phyloP scores from a whole-genome alignment of 2,113 vertebrate genomes.

The Cavia aperea region DNA sequence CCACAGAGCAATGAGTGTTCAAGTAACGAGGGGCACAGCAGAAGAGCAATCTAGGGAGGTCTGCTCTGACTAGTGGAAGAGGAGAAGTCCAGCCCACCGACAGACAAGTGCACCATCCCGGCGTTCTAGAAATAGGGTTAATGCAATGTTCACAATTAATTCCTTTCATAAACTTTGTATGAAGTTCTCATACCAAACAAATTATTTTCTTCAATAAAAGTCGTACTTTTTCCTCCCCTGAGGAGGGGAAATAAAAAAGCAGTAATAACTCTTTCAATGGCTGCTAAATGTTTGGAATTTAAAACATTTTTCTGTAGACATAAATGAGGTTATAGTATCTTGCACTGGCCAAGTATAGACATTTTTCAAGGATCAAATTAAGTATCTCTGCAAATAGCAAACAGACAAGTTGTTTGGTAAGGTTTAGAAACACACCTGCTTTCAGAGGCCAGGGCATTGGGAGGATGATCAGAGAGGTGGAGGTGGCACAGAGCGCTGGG shows the following conservation, averaged over 20 bases:
- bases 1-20: slow-evolving; percentile 47
- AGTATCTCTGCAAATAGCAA: slow-evolving; percentile 34
- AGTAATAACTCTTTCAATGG: slow-evolving; percentile 18
- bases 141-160: slow-evolving; percentile 21
- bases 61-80: slow-evolving; percentile 36
- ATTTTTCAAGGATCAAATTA: slow-evolving; percentile 41
- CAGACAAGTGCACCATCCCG: background rate
- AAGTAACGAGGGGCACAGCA: slow-evolving; percentile 57
- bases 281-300: slow-evolving; percentile 26
- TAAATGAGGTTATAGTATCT: background rate
- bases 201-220: slow-evolving; percentile 18
- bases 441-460: background rate
- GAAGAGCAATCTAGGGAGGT: slow-evolving; percentile 43
- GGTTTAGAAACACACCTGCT: background rate
- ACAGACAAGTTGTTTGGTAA: background rate
- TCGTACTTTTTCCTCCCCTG: background rate
- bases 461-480: background rate
- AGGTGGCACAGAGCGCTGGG: background rate
- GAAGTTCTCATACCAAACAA: slow-evolving; percentile 35
- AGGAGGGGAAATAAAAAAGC: slow-evolving; percentile 13
- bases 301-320: slow-evolving; percentile 48
- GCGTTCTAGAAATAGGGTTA: slow-evolving; percentile 48
- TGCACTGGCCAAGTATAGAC: background rate
- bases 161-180: slow-evolving; percentile 16
- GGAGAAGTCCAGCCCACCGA: slow-evolving; percentile 31